A percentile compares a stretch with the other conserved stretches of the same genome.
phyloP scores from a whole-genome alignment of 2,888 invertebrate genomes.

The Philaethria dido region DNA sequence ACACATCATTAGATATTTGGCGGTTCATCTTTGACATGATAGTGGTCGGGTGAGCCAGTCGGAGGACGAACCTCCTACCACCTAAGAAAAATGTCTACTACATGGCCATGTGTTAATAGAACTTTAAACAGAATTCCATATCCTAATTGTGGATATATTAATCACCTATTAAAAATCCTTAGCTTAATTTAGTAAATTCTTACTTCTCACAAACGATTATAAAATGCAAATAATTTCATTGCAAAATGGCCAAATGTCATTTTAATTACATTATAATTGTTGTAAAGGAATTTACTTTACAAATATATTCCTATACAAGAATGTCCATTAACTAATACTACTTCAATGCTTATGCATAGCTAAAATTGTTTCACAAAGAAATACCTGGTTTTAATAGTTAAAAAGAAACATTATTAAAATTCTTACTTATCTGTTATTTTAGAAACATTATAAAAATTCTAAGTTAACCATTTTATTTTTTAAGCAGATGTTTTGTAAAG shows the following conservation, averaged over 20 bases:
- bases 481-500: too few relatives aligned
- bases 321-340: not conserved
- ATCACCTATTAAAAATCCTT: not conserved
- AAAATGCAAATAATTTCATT: slow-evolving; percentile 8
- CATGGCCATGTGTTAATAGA: not conserved
- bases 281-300: not conserved
- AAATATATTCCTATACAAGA: slow-evolving; percentile 1
- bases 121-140: not conserved
- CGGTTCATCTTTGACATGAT: too few relatives aligned
- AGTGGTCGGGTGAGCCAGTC: too few relatives aligned
- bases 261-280: slow-evolving; percentile 14
- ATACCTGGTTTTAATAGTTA: too few relatives aligned
- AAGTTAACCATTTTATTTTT: too few relatives aligned
- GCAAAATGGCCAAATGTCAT: slow-evolving; percentile 8
- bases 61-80: too few relatives aligned
- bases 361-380: too few relatives aligned
- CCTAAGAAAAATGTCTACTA: too few relatives aligned
- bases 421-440: too few relatives aligned
- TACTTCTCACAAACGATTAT: not conserved
- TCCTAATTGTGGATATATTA: not conserved
- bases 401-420: too few relatives aligned
- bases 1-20: too few relatives aligned
- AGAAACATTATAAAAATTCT: too few relatives aligned
- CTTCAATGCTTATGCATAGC: not conserved
- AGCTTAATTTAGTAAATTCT: not conserved